Evolutionary conservation across 2,888 invertebrate species (phyloP).

Genomic region (Megamerina dolium): DNA sequence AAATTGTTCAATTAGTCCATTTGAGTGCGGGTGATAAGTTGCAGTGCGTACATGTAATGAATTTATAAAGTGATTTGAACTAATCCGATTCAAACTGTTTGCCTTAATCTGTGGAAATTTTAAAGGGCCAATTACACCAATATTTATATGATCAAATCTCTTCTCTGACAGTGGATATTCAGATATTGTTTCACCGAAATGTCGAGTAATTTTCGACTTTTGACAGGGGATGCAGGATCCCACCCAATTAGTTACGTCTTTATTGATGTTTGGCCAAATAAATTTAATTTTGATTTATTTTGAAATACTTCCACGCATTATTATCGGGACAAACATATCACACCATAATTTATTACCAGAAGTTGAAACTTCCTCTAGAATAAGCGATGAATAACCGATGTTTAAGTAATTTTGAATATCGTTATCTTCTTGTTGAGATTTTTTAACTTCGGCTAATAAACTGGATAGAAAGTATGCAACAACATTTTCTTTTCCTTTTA

Average conservation of each 20-base stretch:
- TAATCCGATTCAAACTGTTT: neutral
- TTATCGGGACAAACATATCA: too few relatives aligned
- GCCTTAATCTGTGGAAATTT: neutral
- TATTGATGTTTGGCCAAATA: too few relatives aligned
- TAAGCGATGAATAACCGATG: neutral
- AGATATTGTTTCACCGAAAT: too few relatives aligned
- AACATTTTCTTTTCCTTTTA: neutral
- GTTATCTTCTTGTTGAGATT: neutral
- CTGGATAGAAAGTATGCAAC: neutral
- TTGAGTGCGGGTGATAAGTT: conserved; percentile 1
- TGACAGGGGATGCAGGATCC: neutral
- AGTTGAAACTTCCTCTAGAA: neutral
- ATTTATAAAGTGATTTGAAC: neutral
- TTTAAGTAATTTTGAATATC: too few relatives aligned
- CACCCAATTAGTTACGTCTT: neutral
- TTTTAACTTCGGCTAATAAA: neutral
- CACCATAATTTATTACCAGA: too few relatives aligned
- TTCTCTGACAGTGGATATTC: too few relatives aligned
- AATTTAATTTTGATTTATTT: too few relatives aligned
- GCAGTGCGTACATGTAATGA: neutral
- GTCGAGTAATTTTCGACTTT: too few relatives aligned
- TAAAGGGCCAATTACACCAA: neutral
- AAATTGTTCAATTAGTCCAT: neutral
- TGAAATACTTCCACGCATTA: too few relatives aligned
- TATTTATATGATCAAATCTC: too few relatives aligned